Percentiles rank a stretch among this genome's conserved stretches.
These are phyloP conservation scores for Chloropsis cyanopogon DNA, from an alignment of 2,113 vertebrate genomes.

Conservation along the genomic window DNA sequence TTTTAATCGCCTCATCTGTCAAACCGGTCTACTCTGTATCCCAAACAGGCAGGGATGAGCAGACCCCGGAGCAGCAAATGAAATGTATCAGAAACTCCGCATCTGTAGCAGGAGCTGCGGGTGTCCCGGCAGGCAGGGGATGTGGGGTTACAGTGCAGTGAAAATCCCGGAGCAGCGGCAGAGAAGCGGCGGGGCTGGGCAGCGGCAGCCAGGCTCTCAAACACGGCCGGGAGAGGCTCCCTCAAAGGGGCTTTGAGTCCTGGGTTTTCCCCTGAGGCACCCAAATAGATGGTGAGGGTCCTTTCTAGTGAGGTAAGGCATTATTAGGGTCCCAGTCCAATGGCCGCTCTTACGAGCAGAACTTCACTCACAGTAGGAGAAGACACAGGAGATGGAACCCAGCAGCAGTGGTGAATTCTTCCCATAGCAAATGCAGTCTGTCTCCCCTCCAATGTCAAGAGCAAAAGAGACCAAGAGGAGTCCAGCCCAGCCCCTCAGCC, in stretches of 20 bases:
- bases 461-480: neutral
- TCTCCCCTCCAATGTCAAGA: neutral
- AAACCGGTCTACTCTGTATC: too few relatives aligned
- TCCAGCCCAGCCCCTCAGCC: neutral
- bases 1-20: too few relatives aligned
- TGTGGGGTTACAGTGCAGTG: neutral
- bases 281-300: neutral
- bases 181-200: neutral
- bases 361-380: neutral
- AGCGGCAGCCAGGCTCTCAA: rapidly evolving
- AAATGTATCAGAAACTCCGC: neutral
- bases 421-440: neutral
- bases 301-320: too few relatives aligned
- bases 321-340: neutral
- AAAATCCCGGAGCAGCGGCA: neutral
- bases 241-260: neutral
- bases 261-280: neutral
- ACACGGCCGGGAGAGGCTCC: neutral
- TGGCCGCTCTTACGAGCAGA: neutral
- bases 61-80: rapidly evolving
- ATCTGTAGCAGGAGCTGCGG: rapidly evolving
- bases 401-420: neutral
- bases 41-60: neutral
- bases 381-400: neutral
- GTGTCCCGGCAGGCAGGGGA: neutral